These are phyloP conservation scores for Melanophora roralis DNA, from an alignment of 2,888 invertebrate species.

Conservation along the genomic window DNA sequence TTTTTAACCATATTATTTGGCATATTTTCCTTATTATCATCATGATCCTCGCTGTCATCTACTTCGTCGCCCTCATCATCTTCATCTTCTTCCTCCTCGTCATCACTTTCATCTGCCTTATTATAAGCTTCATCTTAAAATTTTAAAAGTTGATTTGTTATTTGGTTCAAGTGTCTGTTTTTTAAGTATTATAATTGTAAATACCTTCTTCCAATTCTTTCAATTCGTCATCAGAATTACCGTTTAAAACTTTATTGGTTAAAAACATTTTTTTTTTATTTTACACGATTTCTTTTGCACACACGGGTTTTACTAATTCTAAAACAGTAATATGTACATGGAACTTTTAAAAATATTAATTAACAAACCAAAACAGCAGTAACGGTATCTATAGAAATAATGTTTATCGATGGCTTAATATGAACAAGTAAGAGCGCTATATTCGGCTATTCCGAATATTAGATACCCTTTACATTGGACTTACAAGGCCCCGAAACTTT, in stretches of 20 bases:
- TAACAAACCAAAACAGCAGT: neutral
- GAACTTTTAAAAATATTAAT: too few relatives aligned
- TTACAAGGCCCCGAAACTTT: too few relatives aligned
- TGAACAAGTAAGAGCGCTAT: too few relatives aligned
- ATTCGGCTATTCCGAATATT: too few relatives aligned
- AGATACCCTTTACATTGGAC: too few relatives aligned
- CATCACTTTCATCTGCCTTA: slow-evolving; percentile 5
- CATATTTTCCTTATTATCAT: slow-evolving; percentile 14
- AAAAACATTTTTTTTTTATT: neutral
- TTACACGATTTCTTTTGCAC: neutral
- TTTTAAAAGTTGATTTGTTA: neutral
- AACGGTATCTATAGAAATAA: slow-evolving; percentile 27
- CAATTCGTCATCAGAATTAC: slow-evolving; percentile 8
- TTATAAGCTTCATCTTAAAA: slow-evolving; percentile 18
- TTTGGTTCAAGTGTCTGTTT: neutral
- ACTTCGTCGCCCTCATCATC: slow-evolving; percentile 30
- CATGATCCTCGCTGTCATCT: slow-evolving; percentile 34
- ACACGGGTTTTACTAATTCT: neutral
- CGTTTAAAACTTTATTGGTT: neutral
- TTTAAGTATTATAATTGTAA: neutral
- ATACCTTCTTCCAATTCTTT: slow-evolving; percentile 23
- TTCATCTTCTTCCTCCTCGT: neutral
- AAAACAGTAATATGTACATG: neutral
- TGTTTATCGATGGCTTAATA: too few relatives aligned
- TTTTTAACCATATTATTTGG: neutral